A percentile compares a stretch with the other conserved stretches of the same genome.
Evolutionary conservation across 2,113 vertebrate species (phyloP).

Genomic region (Oreochromis tanganicae): DNA sequence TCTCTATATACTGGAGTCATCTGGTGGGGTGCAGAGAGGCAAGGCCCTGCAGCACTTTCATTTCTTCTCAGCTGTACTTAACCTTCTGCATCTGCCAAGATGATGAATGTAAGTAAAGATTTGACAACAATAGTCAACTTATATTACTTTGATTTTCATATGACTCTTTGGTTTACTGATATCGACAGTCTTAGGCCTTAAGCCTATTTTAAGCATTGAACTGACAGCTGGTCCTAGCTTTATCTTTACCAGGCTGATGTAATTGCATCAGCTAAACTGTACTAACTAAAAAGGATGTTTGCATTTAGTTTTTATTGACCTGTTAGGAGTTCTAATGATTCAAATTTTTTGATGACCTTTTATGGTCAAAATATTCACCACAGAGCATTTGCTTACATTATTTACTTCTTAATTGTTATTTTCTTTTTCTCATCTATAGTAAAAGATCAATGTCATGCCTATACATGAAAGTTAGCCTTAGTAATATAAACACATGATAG

Average conservation of each 20-base stretch:
- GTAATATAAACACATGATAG: neutral
- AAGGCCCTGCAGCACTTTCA: conserved; percentile 20
- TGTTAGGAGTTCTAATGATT: neutral
- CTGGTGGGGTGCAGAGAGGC: neutral
- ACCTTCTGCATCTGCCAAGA: conserved; percentile 31
- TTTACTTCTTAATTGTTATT: neutral
- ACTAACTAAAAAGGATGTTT: neutral
- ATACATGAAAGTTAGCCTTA: neutral
- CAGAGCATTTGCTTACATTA: neutral
- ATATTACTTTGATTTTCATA: neutral
- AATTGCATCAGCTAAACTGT: neutral
- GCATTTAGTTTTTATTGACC: neutral
- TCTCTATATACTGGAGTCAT: neutral
- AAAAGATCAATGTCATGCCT: neutral
- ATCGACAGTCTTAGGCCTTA: neutral
- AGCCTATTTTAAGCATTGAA: neutral
- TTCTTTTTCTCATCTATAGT: neutral
- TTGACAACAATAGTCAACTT: neutral
- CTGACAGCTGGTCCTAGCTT: neutral
- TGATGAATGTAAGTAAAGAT: conserved; percentile 47
- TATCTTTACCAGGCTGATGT: neutral
- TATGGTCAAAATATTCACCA: conserved; percentile 54
- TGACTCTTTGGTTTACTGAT: neutral
- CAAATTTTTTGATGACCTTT: conserved; percentile 26
- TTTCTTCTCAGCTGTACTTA: neutral